Evolutionary conservation across 2,113 vertebrate species (phyloP).

Genomic region (Lontra canadensis): DNA sequence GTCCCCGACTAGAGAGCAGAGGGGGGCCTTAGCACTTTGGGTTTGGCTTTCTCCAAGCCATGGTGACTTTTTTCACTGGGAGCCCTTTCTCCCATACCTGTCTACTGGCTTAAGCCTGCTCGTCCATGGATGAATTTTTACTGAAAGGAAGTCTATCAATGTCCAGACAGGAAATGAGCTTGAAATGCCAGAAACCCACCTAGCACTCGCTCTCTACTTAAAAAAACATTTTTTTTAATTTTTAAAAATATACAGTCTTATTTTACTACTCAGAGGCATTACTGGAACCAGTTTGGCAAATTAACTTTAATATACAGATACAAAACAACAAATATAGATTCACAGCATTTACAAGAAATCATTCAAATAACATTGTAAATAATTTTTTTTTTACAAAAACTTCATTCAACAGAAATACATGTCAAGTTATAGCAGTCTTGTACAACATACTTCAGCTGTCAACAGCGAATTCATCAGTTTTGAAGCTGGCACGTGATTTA

Average conservation of each 20-base stretch:
- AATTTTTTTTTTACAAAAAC: constrained; percentile 73
- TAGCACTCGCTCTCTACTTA: background rate
- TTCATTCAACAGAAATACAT: constrained; percentile 79
- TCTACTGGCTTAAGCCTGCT: background rate
- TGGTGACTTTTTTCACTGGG: background rate
- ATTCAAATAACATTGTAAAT: constrained; percentile 78
- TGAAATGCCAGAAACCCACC: background rate
- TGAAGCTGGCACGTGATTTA: constrained; percentile 65
- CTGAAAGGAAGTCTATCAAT: background rate
- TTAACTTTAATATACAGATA: constrained; percentile 83
- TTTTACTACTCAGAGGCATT: background rate
- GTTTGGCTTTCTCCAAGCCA: too few species aligned
- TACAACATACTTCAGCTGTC: constrained; percentile 62
- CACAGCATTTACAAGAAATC: constrained; percentile 82
- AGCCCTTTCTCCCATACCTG: background rate
- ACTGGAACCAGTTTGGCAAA: constrained; percentile 67
- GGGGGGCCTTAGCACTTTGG: rapidly evolving
- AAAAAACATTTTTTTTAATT: background rate
- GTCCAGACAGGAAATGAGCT: background rate
- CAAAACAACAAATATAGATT: constrained; percentile 82
- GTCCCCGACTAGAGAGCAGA: background rate
- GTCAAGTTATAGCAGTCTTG: constrained; percentile 66
- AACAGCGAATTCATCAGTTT: constrained; percentile 69
- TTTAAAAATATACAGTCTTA: background rate
- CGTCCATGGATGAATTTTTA: too few species aligned